Evolutionary conservation across 2,888 invertebrate species (phyloP), one percentile per base, ranked within the genome.

Genomic region (Hydrotaea diabolus): DNA sequence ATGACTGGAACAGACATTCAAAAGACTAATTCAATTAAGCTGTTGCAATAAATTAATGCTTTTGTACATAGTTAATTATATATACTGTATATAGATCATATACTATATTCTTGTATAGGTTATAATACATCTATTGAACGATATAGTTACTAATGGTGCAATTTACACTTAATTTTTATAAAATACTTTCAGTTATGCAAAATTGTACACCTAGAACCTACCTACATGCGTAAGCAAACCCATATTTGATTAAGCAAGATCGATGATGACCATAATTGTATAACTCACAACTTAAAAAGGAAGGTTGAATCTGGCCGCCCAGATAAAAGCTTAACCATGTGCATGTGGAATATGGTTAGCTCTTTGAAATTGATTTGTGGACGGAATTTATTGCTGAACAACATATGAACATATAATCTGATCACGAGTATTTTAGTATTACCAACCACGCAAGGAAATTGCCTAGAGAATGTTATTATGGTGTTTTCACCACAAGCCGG

Each of bases 71-170:
- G 31, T 31, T 62, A 62, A 8, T 9, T 31, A 49, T 39, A 64
- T n/a, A 64, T 64, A 64, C 31, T 64, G 31, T 17, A 17, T 64
- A 55, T 36, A 53, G 15, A 55, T 31, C 53, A 3, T 66, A 66
- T 46, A 31, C 17, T 62, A 66, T 21, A n/a, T n/a, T n/a, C n/a
- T n/a, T n/a, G 31, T 39, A 39, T 39, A 39, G 39, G 13, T 62
- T 49, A 15, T 26, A 69, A 15, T 21, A 43, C 31, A 49, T 49
- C 15, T 72, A 59, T 43, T 74, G 43, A 43, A 69, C 15, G 19
- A 66, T 39, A 69, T 69, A 23, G 46, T 69, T 69, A 46, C 69
- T 69, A 69, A 69, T 46, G 69, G 69, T 69, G 69, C 69, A 69
- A 69, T 69, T 69, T 69, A 69, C 43, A 43, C 69, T 31, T 43